phyloP scores from a whole-genome alignment of 2,113 vertebrate genomes.

The Saiga tatarica region DNA sequence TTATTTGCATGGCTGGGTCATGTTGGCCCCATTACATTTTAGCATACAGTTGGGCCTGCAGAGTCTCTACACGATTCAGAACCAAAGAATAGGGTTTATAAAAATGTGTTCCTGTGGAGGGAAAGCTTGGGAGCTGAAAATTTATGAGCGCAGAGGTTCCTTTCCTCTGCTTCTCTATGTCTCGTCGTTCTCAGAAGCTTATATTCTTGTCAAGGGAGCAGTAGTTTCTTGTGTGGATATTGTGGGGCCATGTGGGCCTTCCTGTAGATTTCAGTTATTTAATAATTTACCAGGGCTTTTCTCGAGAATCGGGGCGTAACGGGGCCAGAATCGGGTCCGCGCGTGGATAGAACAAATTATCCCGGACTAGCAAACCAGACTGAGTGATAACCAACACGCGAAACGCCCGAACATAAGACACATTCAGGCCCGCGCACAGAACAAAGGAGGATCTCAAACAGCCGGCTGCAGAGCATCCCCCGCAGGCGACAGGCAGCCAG shows the following conservation, averaged over 20 bases:
- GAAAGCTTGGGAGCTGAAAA: slow-evolving; percentile 12
- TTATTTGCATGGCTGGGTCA: slow-evolving; percentile 30
- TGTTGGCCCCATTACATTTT: slow-evolving; percentile 57
- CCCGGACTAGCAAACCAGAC: too few species aligned
- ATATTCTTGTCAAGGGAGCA: neutral
- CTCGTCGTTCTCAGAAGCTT: neutral
- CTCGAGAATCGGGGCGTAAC: too few species aligned
- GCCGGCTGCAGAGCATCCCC: too few species aligned
- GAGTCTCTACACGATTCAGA: slow-evolving; percentile 6
- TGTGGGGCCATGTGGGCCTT: neutral
- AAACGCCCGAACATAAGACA: too few species aligned
- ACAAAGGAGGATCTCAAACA: too few species aligned
- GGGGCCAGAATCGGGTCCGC: too few species aligned
- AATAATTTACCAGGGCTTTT: too few species aligned
- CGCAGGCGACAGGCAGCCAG: too few species aligned
- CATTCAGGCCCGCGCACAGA: too few species aligned
- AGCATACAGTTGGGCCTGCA: slow-evolving; percentile 42
- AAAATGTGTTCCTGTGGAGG: slow-evolving; percentile 8
- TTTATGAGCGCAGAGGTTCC: neutral
- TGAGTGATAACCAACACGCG: too few species aligned
- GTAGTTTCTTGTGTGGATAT: neutral
- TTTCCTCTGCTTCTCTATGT: slow-evolving; percentile 21
- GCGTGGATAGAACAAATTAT: too few species aligned
- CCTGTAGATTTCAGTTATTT: neutral
- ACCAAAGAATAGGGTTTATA: slow-evolving; percentile 41